Percentiles rank a stretch among this genome's conserved stretches.
Evolutionary conservation across 2,888 invertebrate genomes (phyloP).

Genomic region (Sesia bembeciformis): DNA sequence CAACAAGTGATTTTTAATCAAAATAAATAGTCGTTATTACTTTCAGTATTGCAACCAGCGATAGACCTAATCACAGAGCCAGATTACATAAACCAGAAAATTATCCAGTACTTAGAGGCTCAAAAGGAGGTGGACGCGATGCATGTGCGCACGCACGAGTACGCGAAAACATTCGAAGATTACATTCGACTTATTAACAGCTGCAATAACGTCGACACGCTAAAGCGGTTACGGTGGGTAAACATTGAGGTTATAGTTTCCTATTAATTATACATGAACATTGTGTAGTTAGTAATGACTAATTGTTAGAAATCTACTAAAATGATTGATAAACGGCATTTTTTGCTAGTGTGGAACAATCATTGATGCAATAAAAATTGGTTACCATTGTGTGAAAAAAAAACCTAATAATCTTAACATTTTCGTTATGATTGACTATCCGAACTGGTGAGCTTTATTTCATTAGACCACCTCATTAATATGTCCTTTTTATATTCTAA

Average conservation of each 20-base stretch:
- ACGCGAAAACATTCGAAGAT: constrained; percentile 92
- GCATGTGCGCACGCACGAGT: constrained; percentile 87
- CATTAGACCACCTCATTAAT: too few species aligned
- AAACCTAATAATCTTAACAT: too few species aligned
- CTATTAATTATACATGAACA: too few species aligned
- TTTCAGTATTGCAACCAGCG: constrained; percentile 85
- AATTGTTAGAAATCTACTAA: too few species aligned
- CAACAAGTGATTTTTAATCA: background rate
- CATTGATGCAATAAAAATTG: too few species aligned
- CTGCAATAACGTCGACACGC: constrained; percentile 85
- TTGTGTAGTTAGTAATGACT: too few species aligned
- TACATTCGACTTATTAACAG: constrained; percentile 88
- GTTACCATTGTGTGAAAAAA: too few species aligned
- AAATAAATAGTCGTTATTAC: background rate
- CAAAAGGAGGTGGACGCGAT: constrained; percentile 85
- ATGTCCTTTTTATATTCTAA: too few species aligned
- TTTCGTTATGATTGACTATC: too few species aligned
- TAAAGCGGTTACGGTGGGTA: constrained; percentile 84
- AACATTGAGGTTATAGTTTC: constrained; percentile 10
- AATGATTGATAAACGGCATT: too few species aligned
- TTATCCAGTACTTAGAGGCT: constrained; percentile 87
- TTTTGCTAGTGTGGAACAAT: too few species aligned
- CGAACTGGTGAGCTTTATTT: too few species aligned
- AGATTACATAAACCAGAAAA: constrained; percentile 92
- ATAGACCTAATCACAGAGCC: constrained; percentile 91